Conservation (phyloP, 2,113 vertebrate species). For the Eptesicus fuscus region DNA sequence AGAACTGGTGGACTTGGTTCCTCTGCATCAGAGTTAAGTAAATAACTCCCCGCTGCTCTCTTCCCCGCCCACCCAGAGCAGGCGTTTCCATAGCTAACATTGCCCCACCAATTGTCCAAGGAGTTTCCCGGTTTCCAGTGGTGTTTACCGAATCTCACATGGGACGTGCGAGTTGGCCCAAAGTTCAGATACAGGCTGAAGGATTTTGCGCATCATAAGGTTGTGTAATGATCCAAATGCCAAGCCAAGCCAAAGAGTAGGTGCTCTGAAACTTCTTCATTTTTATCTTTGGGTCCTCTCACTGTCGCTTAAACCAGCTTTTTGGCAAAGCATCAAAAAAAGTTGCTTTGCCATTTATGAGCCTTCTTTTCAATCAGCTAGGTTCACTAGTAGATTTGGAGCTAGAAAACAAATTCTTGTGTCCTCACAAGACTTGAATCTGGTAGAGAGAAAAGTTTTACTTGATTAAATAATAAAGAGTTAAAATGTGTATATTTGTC, state of each 20-base stretch:
- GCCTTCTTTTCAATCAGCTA: background rate
- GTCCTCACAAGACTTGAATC: background rate
- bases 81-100: background rate
- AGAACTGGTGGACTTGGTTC: background rate
- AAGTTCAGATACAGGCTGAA: background rate
- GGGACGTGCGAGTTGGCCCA: background rate
- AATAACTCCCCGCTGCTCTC: background rate
- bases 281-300: background rate
- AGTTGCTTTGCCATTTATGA: background rate
- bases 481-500: background rate
- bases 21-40: background rate
- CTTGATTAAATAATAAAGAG: background rate
- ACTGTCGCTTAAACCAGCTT: background rate
- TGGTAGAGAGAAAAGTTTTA: conserved; percentile 23
- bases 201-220: background rate
- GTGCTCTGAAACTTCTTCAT: conserved; percentile 8
- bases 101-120: background rate
- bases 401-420: background rate
- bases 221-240: background rate
- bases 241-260: background rate
- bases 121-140: background rate
- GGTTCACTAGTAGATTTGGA: background rate
- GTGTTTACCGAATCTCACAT: background rate
- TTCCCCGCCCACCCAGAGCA: background rate
- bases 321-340: background rate